These are phyloP conservation scores for Vicugna pacos DNA, from an alignment of 2,113 vertebrate genomes.

Conservation along the genomic window DNA sequence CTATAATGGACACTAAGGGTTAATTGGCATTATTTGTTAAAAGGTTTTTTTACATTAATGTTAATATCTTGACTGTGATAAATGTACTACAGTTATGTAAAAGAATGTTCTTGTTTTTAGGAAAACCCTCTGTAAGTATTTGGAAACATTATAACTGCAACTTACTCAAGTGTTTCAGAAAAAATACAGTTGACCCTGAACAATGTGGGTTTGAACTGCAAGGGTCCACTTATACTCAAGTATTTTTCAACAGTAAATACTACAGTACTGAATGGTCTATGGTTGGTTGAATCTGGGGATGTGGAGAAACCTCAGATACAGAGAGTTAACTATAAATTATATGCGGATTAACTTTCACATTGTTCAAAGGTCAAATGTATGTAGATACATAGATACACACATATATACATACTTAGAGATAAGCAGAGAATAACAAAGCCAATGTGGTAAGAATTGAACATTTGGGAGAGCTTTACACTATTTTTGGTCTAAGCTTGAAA, in stretches of 20 bases:
- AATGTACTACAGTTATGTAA: background rate
- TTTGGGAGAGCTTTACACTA: background rate
- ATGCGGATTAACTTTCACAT: background rate
- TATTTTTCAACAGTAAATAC: background rate
- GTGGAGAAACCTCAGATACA: too few species aligned
- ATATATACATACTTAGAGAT: background rate
- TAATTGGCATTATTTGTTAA: background rate
- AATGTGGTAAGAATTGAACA: background rate
- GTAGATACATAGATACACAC: background rate
- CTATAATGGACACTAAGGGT: background rate
- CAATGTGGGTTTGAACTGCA: background rate
- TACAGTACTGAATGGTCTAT: background rate
- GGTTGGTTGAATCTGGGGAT: background rate
- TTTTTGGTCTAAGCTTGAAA: slow-evolving; percentile 43
- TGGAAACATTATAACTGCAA: background rate
- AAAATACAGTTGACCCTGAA: background rate
- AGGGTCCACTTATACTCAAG: background rate
- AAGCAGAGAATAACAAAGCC: background rate
- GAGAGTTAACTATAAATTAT: background rate
- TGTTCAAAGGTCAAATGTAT: background rate
- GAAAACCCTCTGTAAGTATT: background rate
- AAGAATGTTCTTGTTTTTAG: background rate
- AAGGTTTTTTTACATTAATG: background rate
- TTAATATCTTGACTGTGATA: slow-evolving; percentile 33
- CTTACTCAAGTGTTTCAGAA: background rate